Evolutionary conservation across 2,888 invertebrate genomes (phyloP), one percentile per base, ranked within the genome.

Genomic region (Piscicola geometra): DNA sequence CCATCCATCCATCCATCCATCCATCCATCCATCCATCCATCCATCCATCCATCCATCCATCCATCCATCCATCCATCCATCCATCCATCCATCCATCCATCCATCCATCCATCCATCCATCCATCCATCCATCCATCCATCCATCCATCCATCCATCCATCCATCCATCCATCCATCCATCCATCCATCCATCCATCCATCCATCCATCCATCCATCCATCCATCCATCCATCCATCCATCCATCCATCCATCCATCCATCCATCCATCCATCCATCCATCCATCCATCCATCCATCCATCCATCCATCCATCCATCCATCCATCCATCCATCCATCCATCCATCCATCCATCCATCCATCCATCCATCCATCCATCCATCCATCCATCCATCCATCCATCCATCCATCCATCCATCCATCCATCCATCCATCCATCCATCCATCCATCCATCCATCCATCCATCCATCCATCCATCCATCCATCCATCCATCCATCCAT

Each of bases 41-140:
- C n/a, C 60, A 56, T 25, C 25, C 60, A 25, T 25, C 25, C n/a
- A 5, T 56, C n/a, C 60, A 56, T 56, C 25, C n/a, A 18, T 56
- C 60, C 60, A 56, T 56, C 60, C 60, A 25, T 56, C 60, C 5
- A 15, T 56, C n/a, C 60, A 56, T 56, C n/a, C 60, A 56, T 56
- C 25, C 60, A 56, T 56, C 25, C 15, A 5, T 41, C 15, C 41
- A 41, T 41, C 41, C 15, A 9, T 41, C 41, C 41, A 41, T 41
- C 41, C 41, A 41, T 41, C 41, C 15, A 9, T 41, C 15, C 41
- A 41, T 41, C 15, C 41, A 41, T 41, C 41, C 60, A 56, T 56
- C 25, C n/a, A 5, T 56, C n/a, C 60, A 25, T 56, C 25, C n/a
- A 15, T 18, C 60, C 25, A 25, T 56, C 25, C 21, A 56, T 56